Evolutionary conservation across 2,888 invertebrate genomes (phyloP).

Genomic region (Frankliniella intonsa): DNA sequence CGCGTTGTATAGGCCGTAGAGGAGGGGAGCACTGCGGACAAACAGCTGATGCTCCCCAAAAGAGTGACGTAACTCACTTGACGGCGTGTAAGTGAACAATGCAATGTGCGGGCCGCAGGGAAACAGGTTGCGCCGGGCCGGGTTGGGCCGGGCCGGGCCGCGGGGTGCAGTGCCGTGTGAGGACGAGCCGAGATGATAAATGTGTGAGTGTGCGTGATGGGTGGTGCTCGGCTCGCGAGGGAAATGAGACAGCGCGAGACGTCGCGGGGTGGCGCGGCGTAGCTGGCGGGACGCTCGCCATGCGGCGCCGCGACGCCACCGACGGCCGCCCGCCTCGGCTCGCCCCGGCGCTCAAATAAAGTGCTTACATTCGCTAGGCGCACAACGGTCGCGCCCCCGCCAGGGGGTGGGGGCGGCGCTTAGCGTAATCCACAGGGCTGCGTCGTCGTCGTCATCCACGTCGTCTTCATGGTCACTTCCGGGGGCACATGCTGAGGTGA

Average conservation of each 20-base stretch:
- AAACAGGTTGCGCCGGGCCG: not conserved
- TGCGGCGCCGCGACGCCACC: too few relatives aligned
- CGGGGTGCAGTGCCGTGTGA: too few relatives aligned
- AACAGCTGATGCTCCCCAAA: not conserved
- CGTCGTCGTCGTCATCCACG: not conserved
- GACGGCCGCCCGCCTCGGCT: too few relatives aligned
- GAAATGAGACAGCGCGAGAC: too few relatives aligned
- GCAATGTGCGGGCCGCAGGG: not conserved
- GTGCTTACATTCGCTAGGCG: constrained; percentile 20
- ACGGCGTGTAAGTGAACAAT: not conserved
- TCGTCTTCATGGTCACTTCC: too few relatives aligned
- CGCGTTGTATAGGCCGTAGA: not conserved
- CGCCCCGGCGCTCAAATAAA: too few relatives aligned
- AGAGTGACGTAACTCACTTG: not conserved
- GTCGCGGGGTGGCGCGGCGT: too few relatives aligned
- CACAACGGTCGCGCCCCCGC: not conserved
- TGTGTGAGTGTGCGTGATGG: not conserved
- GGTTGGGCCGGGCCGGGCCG: not conserved
- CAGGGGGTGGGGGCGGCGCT: not conserved
- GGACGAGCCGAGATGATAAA: too few relatives aligned
- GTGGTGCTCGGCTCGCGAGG: too few relatives aligned
- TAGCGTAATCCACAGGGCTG: not conserved
- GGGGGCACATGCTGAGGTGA: too few relatives aligned
- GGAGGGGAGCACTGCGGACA: not conserved
- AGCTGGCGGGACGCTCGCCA: too few relatives aligned